These are phyloP conservation scores for Parazoanthus atlanticus DNA, from an alignment of 92 coral and sea anemone genomes.

Conservation along the genomic window DNA sequence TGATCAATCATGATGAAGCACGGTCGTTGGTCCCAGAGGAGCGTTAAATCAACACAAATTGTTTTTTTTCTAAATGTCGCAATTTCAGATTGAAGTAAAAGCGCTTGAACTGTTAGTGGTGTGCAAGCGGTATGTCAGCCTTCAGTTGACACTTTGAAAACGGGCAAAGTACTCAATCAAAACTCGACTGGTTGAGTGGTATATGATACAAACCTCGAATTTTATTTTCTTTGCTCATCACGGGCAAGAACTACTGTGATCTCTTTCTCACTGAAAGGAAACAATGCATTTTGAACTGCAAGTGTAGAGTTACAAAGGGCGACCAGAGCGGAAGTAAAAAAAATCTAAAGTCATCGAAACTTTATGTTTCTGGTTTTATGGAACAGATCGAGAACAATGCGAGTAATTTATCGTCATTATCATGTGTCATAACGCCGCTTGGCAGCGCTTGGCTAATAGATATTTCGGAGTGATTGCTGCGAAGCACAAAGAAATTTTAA, in stretches of 20 bases:
- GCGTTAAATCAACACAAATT: neutral
- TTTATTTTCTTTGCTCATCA: neutral
- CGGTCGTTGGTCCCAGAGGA: neutral
- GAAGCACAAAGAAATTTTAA: slow-evolving; percentile 14
- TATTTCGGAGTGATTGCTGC: neutral
- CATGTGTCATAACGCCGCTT: slow-evolving; percentile 16
- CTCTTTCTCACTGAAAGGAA: neutral
- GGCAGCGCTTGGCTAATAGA: slow-evolving; percentile 24
- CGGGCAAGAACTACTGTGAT: neutral
- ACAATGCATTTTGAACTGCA: too few species aligned
- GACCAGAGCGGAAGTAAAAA: slow-evolving; percentile 17
- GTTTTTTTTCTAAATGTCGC: neutral
- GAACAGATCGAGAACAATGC: slow-evolving; percentile 11
- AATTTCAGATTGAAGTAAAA: neutral
- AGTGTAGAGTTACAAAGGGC: neutral
- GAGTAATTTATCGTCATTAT: slow-evolving; percentile 13
- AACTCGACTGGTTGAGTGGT: neutral
- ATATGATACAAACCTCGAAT: neutral
- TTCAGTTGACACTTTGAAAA: neutral
- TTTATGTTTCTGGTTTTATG: neutral
- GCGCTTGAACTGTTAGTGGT: neutral
- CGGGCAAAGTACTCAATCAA: neutral
- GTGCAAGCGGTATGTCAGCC: neutral
- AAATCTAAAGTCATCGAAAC: neutral
- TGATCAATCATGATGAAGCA: neutral